A percentile compares a stretch with the other conserved stretches of the same genome.
These are phyloP conservation scores for Entomobrya proxima DNA, from an alignment of 2,888 invertebrate species.

Conservation along the genomic window DNA sequence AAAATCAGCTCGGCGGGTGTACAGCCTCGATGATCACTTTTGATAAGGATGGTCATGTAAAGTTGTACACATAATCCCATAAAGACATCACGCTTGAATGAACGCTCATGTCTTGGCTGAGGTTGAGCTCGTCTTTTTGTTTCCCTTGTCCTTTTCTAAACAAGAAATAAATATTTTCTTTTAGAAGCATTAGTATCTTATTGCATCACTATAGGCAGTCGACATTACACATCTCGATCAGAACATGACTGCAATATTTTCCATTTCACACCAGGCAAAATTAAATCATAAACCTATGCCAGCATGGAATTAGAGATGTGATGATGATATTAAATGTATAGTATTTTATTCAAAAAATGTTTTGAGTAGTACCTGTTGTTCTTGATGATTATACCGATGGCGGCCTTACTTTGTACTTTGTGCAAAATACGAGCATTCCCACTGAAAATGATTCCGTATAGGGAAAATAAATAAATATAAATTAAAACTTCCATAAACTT, in stretches of 20 bases:
- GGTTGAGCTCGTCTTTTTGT: not conserved
- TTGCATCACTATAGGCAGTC: too few species aligned
- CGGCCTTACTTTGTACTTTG: not conserved
- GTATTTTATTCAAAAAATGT: not conserved
- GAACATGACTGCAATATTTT: too few species aligned
- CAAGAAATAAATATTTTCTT: not conserved
- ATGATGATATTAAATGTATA: constrained; percentile 4
- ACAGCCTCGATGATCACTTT: not conserved
- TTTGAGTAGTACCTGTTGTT: constrained; percentile 36
- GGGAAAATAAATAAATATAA: constrained; percentile 5
- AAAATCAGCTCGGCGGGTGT: constrained; percentile 32
- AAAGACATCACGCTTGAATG: constrained; percentile 32
- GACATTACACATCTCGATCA: too few species aligned
- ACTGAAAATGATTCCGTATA: not conserved
- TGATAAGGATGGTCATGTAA: constrained; percentile 17
- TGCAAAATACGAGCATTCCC: not conserved
- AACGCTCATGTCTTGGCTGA: constrained; percentile 1
- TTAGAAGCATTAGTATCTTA: too few species aligned
- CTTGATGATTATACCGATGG: constrained; percentile 22
- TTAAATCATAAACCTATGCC: too few species aligned
- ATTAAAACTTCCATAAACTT: constrained; percentile 37
- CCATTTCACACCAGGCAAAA: too few species aligned
- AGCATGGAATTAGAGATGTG: not conserved
- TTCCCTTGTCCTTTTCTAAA: not conserved
- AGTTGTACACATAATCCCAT: constrained; percentile 36